phyloP scores from a whole-genome alignment of 2,797 vertebrate genomes.

The Synaphobranchus kaupii region DNA sequence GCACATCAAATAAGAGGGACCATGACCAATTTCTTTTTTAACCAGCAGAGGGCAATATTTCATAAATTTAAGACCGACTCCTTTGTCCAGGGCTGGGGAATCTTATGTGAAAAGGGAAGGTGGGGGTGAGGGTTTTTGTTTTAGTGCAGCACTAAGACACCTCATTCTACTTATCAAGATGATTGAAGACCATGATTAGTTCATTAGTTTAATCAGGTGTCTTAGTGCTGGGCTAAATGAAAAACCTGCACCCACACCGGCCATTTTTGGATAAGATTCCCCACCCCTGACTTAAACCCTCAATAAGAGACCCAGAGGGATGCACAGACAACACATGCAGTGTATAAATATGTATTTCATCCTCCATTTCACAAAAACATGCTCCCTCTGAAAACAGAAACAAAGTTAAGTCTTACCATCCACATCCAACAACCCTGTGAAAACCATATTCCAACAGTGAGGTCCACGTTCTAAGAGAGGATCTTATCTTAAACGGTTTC shows the following conservation, averaged over 20 bases:
- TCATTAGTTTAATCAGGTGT: no score
- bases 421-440: not conserved
- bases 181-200: no score
- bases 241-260: no score
- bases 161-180: no score
- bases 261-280: no score
- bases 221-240: no score
- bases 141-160: no score
- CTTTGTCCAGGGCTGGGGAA: not conserved
- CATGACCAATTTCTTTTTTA: not conserved
- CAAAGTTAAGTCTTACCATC: not conserved
- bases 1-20: not conserved
- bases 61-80: not conserved
- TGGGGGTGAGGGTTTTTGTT: no score
- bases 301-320: not conserved
- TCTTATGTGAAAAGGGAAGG: no score
- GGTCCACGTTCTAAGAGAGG: not conserved
- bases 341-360: not conserved
- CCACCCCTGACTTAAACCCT: not conserved
- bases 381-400: not conserved
- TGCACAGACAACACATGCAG: not conserved
- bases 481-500: not conserved
- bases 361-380: not conserved
- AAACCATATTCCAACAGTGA: not conserved
- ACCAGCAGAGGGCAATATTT: slow-evolving; percentile 14